phyloP scores from a whole-genome alignment of 2,113 vertebrate genomes.

The Ailuropoda melanoleuca region DNA sequence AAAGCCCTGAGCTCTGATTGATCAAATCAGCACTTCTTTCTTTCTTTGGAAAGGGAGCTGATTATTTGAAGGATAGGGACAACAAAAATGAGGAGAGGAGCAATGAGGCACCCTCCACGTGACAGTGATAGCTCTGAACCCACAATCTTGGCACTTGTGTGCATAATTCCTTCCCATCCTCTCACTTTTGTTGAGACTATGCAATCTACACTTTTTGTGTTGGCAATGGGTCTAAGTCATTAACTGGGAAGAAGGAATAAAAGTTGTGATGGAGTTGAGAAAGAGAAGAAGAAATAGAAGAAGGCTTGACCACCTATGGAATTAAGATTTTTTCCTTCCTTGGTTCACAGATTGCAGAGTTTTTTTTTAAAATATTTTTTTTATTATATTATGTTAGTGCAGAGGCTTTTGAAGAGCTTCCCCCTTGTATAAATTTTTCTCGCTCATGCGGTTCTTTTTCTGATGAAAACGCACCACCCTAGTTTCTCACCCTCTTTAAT shows the following conservation, averaged over 20 bases:
- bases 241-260: background rate
- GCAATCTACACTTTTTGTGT: background rate
- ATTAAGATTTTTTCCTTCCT: background rate
- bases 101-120: background rate
- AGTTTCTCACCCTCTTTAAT: background rate
- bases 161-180: background rate
- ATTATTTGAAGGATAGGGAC: background rate
- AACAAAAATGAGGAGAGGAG: background rate
- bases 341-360: background rate
- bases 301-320: background rate
- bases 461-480: background rate
- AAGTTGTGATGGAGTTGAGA: background rate
- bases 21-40: background rate
- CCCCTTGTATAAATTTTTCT: background rate
- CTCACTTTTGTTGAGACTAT: background rate
- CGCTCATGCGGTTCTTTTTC: background rate
- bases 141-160: background rate
- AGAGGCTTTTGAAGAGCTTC: background rate
- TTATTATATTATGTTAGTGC: too few relatives aligned
- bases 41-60: background rate
- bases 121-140: background rate
- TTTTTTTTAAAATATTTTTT: too few relatives aligned
- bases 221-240: background rate
- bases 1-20: background rate
- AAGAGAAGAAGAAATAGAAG: background rate